A percentile compares a stretch with the other conserved stretches of the same genome.
phyloP scores from a whole-genome alignment of 2,113 vertebrate species.

The Formicarius rufipectus region DNA sequence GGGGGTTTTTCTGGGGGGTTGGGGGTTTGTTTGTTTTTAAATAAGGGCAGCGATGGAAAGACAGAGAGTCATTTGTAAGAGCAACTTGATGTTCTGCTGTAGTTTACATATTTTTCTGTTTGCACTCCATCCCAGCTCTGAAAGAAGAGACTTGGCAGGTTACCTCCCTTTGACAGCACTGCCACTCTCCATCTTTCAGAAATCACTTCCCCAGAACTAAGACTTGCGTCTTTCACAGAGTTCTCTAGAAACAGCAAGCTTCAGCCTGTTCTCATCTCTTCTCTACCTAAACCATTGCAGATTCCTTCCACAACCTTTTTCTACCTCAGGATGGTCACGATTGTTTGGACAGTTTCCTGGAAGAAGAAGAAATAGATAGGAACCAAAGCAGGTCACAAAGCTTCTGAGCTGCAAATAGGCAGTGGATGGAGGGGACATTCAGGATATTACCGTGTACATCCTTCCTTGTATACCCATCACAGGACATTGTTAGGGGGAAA shows the following conservation, averaged over 20 bases:
- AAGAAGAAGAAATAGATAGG: neutral
- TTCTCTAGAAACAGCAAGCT: neutral
- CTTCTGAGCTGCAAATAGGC: neutral
- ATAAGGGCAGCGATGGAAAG: neutral
- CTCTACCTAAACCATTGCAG: neutral
- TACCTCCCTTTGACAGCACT: neutral
- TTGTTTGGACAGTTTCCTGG: neutral
- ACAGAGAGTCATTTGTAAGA: neutral
- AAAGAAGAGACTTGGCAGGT: neutral
- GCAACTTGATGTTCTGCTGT: fast-evolving
- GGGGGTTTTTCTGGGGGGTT: too few relatives aligned
- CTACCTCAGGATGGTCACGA: neutral
- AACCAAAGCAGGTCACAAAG: neutral
- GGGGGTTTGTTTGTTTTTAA: neutral
- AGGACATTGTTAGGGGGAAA: neutral
- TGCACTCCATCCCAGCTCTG: neutral
- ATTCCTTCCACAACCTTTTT: neutral
- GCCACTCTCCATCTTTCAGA: neutral
- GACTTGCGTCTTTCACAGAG: neutral
- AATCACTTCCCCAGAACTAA: neutral
- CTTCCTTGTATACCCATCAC: fast-evolving
- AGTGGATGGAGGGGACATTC: fast-evolving
- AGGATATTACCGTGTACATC: neutral
- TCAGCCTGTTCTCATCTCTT: neutral
- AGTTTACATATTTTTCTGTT: neutral